Evolutionary conservation across 2,888 invertebrate genomes (phyloP).

Genomic region (Amiota mariae): DNA sequence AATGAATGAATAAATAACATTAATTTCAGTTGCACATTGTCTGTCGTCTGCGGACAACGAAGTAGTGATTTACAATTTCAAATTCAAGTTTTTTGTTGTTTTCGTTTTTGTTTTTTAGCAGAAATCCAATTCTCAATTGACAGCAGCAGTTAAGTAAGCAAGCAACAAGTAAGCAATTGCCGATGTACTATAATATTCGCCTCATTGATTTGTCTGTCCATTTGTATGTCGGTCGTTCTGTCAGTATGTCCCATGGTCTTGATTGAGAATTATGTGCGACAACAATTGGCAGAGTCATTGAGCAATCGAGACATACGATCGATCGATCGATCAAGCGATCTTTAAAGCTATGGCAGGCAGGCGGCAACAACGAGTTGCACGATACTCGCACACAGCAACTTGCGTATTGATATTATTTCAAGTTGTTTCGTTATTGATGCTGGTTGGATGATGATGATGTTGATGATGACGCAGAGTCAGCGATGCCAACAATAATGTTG

Average conservation of each 20-base stretch:
- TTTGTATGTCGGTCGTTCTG: not conserved
- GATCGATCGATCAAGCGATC: constrained; percentile 63
- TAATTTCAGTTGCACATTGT: constrained; percentile 67
- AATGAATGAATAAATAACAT: constrained; percentile 63
- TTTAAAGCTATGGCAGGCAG: constrained; percentile 18
- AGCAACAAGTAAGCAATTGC: no score
- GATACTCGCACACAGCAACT: constrained; percentile 7
- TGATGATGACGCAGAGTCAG: not conserved
- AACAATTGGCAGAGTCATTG: constrained; percentile 62
- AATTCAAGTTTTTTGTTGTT: constrained; percentile 28
- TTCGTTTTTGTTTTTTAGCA: constrained; percentile 38
- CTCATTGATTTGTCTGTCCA: constrained; percentile 29
- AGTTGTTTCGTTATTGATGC: not conserved
- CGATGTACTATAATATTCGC: constrained; percentile 6
- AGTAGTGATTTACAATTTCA: constrained; percentile 61
- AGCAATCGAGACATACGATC: constrained; percentile 66
- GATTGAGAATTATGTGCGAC: constrained; percentile 34
- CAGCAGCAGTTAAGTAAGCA: constrained; percentile 1
- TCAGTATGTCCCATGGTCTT: constrained; percentile 37
- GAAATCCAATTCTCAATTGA: constrained; percentile 22
- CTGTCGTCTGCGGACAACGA: constrained; percentile 30
- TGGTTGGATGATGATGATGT: not conserved
- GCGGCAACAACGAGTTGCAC: constrained; percentile 32
- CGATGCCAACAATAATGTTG: not conserved
- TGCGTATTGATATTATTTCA: not conserved